A percentile compares a stretch with the other conserved stretches of the same genome.
Evolutionary conservation across 2,888 invertebrate species (phyloP).

Genomic region (Biston stratarius): DNA sequence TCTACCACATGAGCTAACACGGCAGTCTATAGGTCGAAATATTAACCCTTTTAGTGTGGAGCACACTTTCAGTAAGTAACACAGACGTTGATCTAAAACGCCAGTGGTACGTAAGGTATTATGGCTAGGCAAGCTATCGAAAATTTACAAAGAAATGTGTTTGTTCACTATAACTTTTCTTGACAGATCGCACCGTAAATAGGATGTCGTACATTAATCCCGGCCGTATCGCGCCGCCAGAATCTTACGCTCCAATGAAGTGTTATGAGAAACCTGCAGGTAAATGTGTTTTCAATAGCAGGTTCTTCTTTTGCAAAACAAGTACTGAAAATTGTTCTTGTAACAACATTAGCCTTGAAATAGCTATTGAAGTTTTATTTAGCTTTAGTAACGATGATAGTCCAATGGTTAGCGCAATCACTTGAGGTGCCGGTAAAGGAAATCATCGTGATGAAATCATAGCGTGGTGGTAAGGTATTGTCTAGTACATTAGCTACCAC

Average conservation of each 20-base stretch:
- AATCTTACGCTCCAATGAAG: conserved; percentile 77
- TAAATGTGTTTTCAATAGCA: conserved; percentile 37
- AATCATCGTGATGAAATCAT: too few species aligned
- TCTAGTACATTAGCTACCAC: too few species aligned
- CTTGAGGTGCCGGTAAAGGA: too few species aligned
- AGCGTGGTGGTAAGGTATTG: too few species aligned
- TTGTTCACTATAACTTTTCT: conserved; percentile 11
- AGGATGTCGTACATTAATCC: conserved; percentile 88
- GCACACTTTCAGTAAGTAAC: too few species aligned
- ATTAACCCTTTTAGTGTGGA: neutral
- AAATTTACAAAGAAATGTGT: neutral
- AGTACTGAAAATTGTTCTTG: neutral
- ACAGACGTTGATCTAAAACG: too few species aligned
- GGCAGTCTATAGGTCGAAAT: too few species aligned
- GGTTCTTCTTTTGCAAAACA: neutral
- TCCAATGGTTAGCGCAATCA: too few species aligned
- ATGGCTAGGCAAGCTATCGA: neutral
- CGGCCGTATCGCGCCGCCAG: conserved; percentile 68
- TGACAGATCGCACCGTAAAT: conserved; percentile 87
- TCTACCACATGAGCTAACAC: too few species aligned
- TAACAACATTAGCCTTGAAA: too few species aligned
- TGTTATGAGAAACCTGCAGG: conserved; percentile 82
- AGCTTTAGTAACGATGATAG: too few species aligned
- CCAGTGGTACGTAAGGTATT: neutral
- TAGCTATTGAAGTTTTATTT: too few species aligned